A percentile compares a stretch with the other conserved stretches of the same genome.
These are phyloP conservation scores for Tinamus guttatus DNA, from an alignment of 2,113 vertebrate species.

Conservation along the genomic window DNA sequence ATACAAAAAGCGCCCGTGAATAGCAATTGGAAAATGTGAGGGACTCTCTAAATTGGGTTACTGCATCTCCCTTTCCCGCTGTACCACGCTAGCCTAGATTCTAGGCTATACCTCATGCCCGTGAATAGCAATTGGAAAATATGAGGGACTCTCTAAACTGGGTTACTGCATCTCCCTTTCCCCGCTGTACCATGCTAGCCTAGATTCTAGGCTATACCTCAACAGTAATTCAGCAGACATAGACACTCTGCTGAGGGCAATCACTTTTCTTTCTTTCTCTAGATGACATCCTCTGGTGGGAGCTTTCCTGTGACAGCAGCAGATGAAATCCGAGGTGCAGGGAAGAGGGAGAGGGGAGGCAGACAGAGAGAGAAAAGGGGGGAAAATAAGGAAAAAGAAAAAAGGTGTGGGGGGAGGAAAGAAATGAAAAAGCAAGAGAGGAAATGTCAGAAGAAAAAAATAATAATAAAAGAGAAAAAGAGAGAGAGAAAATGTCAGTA, in stretches of 20 bases:
- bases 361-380: neutral
- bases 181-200: rapidly evolving
- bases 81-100: neutral
- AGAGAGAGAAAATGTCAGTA: neutral
- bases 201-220: neutral
- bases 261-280: neutral
- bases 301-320: neutral
- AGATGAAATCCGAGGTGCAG: neutral
- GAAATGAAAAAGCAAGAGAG: neutral
- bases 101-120: neutral
- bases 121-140: neutral
- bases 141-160: neutral
- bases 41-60: neutral
- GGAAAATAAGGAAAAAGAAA: neutral
- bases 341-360: neutral
- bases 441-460: neutral
- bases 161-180: neutral
- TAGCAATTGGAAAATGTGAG: neutral
- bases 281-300: neutral
- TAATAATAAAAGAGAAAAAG: neutral
- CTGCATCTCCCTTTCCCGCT: neutral
- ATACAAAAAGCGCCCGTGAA: no score
- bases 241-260: neutral
- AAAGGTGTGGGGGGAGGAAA: neutral
- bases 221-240: neutral